Percentiles rank a stretch among this genome's conserved stretches.
Conservation (phyloP, 2,113 vertebrate genomes). For the Grallaria varia region DNA sequence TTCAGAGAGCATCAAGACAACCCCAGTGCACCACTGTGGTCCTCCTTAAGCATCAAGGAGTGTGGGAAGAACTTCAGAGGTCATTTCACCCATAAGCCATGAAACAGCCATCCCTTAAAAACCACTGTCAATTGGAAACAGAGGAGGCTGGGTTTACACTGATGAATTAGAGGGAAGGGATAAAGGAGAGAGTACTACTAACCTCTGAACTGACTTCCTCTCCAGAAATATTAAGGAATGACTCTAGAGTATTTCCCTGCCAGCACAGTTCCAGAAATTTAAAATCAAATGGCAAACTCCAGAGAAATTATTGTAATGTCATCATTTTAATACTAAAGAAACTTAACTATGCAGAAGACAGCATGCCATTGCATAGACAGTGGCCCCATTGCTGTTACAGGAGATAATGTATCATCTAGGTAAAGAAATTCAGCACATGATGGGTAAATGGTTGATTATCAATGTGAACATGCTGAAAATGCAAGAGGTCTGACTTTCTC, state of each 20-base stretch:
- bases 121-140: not conserved
- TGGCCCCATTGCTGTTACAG: not conserved
- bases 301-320: not conserved
- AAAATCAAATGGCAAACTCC: not conserved
- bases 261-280: not conserved
- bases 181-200: not conserved
- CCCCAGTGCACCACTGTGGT: not conserved
- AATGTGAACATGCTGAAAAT: not conserved
- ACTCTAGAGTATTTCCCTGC: not conserved
- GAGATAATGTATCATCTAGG: not conserved
- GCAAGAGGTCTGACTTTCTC: not conserved
- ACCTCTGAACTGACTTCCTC: not conserved
- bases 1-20: not conserved
- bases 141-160: not conserved
- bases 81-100: not conserved
- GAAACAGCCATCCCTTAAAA: not conserved
- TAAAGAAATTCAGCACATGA: not conserved
- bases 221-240: not conserved
- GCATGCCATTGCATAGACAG: not conserved
- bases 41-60: not conserved
- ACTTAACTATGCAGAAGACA: not conserved
- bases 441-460: not conserved
- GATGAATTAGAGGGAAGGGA: not conserved
- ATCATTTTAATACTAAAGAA: slow-evolving; percentile 28
- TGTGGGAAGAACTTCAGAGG: not conserved